These are phyloP conservation scores for Erebia epiphron DNA, from an alignment of 2,888 invertebrate species.

Conservation along the genomic window DNA sequence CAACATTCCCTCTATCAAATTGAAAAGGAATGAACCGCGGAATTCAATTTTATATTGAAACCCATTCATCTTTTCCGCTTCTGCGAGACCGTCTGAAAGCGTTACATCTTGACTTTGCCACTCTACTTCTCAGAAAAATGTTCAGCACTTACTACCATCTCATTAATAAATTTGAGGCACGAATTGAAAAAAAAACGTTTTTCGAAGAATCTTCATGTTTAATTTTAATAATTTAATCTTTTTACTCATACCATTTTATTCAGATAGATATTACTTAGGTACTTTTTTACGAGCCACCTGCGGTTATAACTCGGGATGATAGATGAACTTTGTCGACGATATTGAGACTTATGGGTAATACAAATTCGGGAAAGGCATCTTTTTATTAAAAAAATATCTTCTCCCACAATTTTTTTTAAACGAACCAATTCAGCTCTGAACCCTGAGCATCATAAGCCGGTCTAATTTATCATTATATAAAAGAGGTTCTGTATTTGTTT, in stretches of 20 bases:
- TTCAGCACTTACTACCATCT: conserved; percentile 53
- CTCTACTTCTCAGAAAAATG: conserved; percentile 69
- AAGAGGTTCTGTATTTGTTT: too few relatives aligned
- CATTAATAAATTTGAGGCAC: conserved; percentile 34
- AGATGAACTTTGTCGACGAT: conserved; percentile 30
- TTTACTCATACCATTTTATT: conserved; percentile 34
- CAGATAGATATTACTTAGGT: conserved; percentile 27
- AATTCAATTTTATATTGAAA: conserved; percentile 88
- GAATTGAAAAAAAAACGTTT: conserved; percentile 39
- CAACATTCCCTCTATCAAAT: conserved; percentile 80
- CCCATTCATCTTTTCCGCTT: conserved; percentile 83
- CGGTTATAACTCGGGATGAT: conserved; percentile 30
- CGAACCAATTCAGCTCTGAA: too few relatives aligned
- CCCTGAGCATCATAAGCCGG: too few relatives aligned
- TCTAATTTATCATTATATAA: too few relatives aligned
- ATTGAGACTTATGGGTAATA: conserved; percentile 10
- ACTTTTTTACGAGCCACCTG: conserved; percentile 38
- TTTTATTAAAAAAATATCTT: too few relatives aligned
- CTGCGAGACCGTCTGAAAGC: conserved; percentile 74
- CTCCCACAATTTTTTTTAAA: too few relatives aligned
- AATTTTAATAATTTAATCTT: conserved; percentile 39
- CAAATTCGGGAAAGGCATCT: not conserved
- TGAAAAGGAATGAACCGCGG: conserved; percentile 86
- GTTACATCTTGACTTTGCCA: conserved; percentile 77
- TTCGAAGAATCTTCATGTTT: conserved; percentile 24